Conservation (phyloP, 2,113 vertebrate genomes). For the Corynorhinus townsendii region DNA sequence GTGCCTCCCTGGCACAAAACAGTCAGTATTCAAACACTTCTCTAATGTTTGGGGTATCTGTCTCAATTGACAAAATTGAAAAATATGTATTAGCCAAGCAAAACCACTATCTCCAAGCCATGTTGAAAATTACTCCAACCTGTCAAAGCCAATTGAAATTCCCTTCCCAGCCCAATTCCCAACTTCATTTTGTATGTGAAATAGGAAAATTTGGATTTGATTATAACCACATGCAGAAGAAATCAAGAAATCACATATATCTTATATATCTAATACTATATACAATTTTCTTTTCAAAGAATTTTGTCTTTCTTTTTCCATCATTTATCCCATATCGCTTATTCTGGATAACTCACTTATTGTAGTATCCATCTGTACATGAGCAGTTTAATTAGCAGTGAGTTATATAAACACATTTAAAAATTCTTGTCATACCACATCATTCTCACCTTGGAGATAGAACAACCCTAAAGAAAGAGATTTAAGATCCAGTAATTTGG, state of each 20-base stretch:
- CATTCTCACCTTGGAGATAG: not conserved
- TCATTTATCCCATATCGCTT: slow-evolving; percentile 36
- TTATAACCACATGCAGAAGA: slow-evolving; percentile 70
- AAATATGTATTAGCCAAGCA: slow-evolving; percentile 69
- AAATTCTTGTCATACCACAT: not conserved
- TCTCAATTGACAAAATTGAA: slow-evolving; percentile 71
- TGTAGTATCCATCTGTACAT: not conserved
- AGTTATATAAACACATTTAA: not conserved
- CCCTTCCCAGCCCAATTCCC: slow-evolving; percentile 55
- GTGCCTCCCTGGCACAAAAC: slow-evolving; percentile 9
- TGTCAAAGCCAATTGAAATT: slow-evolving; percentile 72
- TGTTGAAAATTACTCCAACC: slow-evolving; percentile 63
- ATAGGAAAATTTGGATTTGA: slow-evolving; percentile 64
- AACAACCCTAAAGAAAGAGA: not conserved
- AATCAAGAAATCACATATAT: slow-evolving; percentile 62
- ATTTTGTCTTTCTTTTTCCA: slow-evolving; percentile 4
- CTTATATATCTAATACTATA: slow-evolving; percentile 44
- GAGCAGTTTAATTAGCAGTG: not conserved
- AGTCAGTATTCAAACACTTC: slow-evolving; percentile 62
- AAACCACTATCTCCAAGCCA: slow-evolving; percentile 73
- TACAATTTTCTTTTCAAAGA: slow-evolving; percentile 55
- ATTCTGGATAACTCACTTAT: not conserved
- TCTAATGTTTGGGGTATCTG: slow-evolving; percentile 71
- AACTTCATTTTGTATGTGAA: slow-evolving; percentile 67
- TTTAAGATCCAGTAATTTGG: not conserved